Evolutionary conservation across 2,113 vertebrate genomes (phyloP).

Genomic region (Hiodon tergisus): DNA sequence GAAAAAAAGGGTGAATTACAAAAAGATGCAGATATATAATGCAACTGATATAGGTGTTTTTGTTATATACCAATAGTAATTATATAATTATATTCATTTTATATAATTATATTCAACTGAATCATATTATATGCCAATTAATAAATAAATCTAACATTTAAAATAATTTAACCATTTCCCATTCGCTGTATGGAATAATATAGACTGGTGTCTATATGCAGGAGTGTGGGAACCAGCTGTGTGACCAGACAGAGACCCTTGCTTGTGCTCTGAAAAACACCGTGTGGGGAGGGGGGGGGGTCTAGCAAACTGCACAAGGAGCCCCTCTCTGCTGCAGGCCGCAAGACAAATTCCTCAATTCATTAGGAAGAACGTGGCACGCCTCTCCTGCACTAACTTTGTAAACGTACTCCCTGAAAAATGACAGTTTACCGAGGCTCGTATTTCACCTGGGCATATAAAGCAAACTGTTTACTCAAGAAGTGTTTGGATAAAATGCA

Average conservation of each 20-base stretch:
- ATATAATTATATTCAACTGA: too few relatives aligned
- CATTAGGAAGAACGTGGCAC: slow-evolving; percentile 52
- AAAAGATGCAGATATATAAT: too few relatives aligned
- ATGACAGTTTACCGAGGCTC: slow-evolving; percentile 72
- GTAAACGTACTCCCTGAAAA: slow-evolving; percentile 59
- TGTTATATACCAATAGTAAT: too few relatives aligned
- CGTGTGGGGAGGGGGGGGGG: not conserved
- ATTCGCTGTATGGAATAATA: not conserved
- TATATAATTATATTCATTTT: too few relatives aligned
- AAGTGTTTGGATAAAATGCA: slow-evolving; percentile 67
- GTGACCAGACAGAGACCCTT: not conserved
- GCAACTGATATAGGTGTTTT: too few relatives aligned
- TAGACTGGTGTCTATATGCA: not conserved
- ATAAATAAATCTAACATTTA: too few relatives aligned
- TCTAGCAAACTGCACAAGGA: slow-evolving; percentile 29
- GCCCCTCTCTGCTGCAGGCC: slow-evolving; percentile 54
- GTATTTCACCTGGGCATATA: slow-evolving; percentile 71
- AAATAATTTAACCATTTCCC: not conserved
- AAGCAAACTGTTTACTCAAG: slow-evolving; percentile 64
- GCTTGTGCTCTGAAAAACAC: not conserved
- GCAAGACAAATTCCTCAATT: slow-evolving; percentile 37
- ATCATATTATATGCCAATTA: too few relatives aligned
- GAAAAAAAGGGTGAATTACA: too few relatives aligned
- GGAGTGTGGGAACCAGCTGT: not conserved
- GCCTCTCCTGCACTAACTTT: slow-evolving; percentile 34